phyloP scores from a whole-genome alignment of 1,140 invertebrate species.

The Asobara japonica region DNA sequence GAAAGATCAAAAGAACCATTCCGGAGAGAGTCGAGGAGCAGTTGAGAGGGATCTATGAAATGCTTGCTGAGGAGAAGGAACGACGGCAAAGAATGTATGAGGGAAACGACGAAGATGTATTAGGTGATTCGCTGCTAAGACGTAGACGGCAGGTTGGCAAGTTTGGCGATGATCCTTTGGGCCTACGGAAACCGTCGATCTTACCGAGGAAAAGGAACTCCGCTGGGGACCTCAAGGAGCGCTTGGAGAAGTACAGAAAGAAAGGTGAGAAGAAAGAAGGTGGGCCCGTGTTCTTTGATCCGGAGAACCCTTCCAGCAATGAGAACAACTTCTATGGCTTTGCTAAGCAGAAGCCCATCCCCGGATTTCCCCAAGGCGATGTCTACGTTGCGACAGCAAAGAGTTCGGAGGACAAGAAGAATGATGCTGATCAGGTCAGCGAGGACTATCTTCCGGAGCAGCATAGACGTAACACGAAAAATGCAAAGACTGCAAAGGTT shows the following conservation, averaged over 20 bases:
- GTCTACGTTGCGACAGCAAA: conserved; percentile 34
- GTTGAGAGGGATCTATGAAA: conserved; percentile 34
- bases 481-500: neutral
- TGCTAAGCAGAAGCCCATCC: conserved; percentile 29
- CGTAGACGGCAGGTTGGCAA: conserved; percentile 27
- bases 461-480: no score
- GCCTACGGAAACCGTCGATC: conserved; percentile 11
- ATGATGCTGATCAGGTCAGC: conserved; percentile 41
- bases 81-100: conserved; percentile 4
- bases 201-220: conserved; percentile 1
- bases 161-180: conserved; percentile 26
- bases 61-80: conserved; percentile 37
- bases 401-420: conserved; percentile 10
- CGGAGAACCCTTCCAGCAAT: conserved; percentile 19
- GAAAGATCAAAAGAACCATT: conserved; percentile 42
- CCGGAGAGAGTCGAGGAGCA: conserved; percentile 41
- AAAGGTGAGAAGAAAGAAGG: conserved; percentile 25
- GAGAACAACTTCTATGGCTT: conserved; percentile 49
- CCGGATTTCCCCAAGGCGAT: conserved; percentile 44
- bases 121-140: neutral
- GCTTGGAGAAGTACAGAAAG: conserved; percentile 22
- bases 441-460: neutral
- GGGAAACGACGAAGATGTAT: neutral
- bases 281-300: conserved; percentile 8
- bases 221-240: conserved; percentile 26